These are phyloP conservation scores for Anolis apletophallus DNA, from an alignment of 2,797 vertebrate genomes.

Conservation along the genomic window DNA sequence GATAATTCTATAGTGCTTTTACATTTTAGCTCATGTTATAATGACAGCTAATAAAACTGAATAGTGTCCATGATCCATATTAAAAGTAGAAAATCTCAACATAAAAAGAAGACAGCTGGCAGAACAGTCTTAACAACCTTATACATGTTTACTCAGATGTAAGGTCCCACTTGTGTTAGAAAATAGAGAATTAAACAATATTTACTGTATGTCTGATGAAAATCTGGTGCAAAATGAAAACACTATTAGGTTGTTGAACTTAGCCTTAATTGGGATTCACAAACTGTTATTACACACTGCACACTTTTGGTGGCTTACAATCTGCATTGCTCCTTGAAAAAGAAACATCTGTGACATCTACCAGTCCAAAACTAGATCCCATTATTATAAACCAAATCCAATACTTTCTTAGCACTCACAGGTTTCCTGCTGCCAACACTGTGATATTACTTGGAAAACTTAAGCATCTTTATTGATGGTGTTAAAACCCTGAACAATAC, in stretches of 20 bases:
- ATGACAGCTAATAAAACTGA: not conserved
- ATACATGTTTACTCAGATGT: not conserved
- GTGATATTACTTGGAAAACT: slow-evolving; percentile 18
- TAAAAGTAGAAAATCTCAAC: not conserved
- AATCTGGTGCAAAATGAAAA: not conserved
- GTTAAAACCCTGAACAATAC: slow-evolving; percentile 48
- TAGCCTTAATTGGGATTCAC: not conserved
- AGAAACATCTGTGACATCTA: slow-evolving; percentile 24
- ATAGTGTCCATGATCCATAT: not conserved
- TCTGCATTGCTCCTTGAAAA: slow-evolving; percentile 16
- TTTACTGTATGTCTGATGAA: slow-evolving; percentile 56
- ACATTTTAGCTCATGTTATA: not conserved
- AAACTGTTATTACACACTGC: not conserved
- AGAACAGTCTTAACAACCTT: not conserved
- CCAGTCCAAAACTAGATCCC: slow-evolving; percentile 19
- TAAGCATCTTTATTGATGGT: not conserved
- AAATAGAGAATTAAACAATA: not conserved
- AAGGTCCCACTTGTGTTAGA: not conserved
- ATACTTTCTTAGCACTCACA: not conserved
- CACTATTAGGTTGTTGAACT: not conserved
- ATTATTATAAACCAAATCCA: slow-evolving; percentile 38
- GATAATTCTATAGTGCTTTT: too few species aligned
- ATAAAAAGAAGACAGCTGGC: not conserved
- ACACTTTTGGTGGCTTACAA: slow-evolving; percentile 4
- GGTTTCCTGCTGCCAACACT: slow-evolving; percentile 38